Evolutionary conservation across 2,113 vertebrate genomes (phyloP), one percentile per base, ranked within the genome.

Genomic region (Microtus ochrogaster): DNA sequence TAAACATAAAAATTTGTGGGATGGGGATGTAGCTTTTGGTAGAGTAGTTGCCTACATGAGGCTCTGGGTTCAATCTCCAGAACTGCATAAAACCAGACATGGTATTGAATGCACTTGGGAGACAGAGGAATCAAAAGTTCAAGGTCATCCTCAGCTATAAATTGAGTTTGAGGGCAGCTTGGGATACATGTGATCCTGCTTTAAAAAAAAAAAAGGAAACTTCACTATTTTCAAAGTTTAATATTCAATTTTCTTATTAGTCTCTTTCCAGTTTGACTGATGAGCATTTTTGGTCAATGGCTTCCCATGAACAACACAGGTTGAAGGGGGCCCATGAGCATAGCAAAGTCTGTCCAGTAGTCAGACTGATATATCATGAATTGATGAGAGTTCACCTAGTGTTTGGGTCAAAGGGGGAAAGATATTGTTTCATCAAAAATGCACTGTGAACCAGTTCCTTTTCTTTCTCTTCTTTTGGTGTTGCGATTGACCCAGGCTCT

Each of bases 371-470:
- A 61, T 7, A 21, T 55, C 36, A 14, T 52, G 55, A 68, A 30
- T 14, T 21, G 44, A 11, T 8, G 26, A 91, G 41, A 24, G 2
- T 13, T 89, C n/a, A 5, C 21, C 7, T 52, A 89, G 14, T 24
- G 68, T 72, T 76, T 19, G 9, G 41, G 61, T 28, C 24, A n/a
- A 16, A 55, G 8, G 21, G 11, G 14, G 30, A 72, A 28, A 86
- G 49, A n/a, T 22, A 41, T n/a, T 82, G 74, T 83, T 89, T 74
- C 76, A 94, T 44, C 11, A 93, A 88, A 68, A 94, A 66, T 11
- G 1, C 28, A 47, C 82, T 30, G 63, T 84, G 58, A 63, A 3
- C 22, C 63, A 63, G 26, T 14, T 2, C 5, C 24, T 30, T 41
- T 28, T 22, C 5, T 22, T 83, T 14, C 30, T 33, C 36, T 39